Evolutionary conservation across 2,113 vertebrate genomes (phyloP).

Genomic region (Ardeotis arabs): DNA sequence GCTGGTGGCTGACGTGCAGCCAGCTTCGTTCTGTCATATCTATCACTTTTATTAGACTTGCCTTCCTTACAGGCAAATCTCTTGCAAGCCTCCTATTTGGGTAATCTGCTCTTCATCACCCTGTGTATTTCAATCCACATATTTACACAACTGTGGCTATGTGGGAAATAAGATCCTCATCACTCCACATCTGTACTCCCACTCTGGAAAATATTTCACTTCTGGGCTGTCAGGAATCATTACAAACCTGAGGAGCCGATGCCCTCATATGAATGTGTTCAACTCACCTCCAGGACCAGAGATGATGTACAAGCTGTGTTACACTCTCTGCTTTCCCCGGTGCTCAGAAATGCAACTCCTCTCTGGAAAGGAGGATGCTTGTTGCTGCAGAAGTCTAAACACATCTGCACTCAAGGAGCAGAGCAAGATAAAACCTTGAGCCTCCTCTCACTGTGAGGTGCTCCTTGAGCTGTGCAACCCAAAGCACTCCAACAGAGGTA

Average conservation of each 20-base stretch:
- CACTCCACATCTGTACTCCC: constrained; percentile 8
- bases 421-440: not conserved
- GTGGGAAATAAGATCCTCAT: constrained; percentile 41
- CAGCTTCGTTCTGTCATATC: not conserved
- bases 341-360: not conserved
- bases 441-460: not conserved
- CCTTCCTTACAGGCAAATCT: not conserved
- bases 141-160: not conserved
- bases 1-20: not conserved
- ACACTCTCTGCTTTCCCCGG: not conserved
- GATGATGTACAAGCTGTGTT: not conserved
- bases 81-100: not conserved
- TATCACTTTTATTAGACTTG: constrained; percentile 41
- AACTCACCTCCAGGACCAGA: not conserved
- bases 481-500: not conserved
- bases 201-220: constrained; percentile 38
- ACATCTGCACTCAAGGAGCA: not conserved
- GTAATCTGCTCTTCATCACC: constrained; percentile 55
- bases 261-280: not conserved
- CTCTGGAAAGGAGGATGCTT: not conserved
- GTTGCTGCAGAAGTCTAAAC: not conserved
- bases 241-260: constrained; percentile 32
- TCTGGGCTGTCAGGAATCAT: constrained; percentile 48
- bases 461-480: not conserved
- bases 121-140: not conserved